Evolutionary conservation across 1,140 invertebrate genomes (phyloP), one percentile per base, ranked within the genome.

Genomic region (Physella acuta): DNA sequence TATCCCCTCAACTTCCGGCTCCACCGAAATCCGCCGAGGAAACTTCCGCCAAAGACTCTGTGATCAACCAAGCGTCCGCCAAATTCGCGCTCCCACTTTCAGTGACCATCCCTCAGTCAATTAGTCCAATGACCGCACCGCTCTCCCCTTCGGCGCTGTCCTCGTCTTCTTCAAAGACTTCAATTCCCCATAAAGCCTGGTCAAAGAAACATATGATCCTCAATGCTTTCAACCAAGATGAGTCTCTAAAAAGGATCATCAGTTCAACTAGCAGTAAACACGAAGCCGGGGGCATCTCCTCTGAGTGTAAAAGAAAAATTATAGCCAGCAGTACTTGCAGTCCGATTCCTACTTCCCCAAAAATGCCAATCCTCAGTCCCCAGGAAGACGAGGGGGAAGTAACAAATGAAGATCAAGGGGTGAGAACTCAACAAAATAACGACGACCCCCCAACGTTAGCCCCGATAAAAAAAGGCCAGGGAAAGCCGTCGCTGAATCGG

Each of bases 351-450:
- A 71, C 76, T 36, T 80, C 79, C 26, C 79, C 79, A 3, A 80
- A 80, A 68, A 80, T 80, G 79, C 79, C 79, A 1, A 80, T 77
- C 30, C 64, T 80, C 24, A 78, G 77, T 67, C 79, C 79, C 3
- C 79, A 80, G 51, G 77, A 80, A 52, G 77, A 79, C 31, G 65
- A 68, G 53, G 65, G 39, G 34, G 65, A 36, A 30, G 53, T 17
- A 26, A 11, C 26, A 26, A 49, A 26, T 44, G 65, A 68, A 34
- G 63, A 66, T 20, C 49, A 53, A 4, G 52, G 63, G 53, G 71
- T 56, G 0, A 68, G 71, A 51, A 59, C 64, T 1, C 73, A 77
- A 2, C 72, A 71, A 0, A 72, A 74, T 14, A 73, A 72, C 49
- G 73, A 71, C n/a, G 79, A 77, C 24, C 79, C 79, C 2, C 79